phyloP scores from a whole-genome alignment of 35 echinoderm and acorn worm species.

The Amphiura filiformis region DNA sequence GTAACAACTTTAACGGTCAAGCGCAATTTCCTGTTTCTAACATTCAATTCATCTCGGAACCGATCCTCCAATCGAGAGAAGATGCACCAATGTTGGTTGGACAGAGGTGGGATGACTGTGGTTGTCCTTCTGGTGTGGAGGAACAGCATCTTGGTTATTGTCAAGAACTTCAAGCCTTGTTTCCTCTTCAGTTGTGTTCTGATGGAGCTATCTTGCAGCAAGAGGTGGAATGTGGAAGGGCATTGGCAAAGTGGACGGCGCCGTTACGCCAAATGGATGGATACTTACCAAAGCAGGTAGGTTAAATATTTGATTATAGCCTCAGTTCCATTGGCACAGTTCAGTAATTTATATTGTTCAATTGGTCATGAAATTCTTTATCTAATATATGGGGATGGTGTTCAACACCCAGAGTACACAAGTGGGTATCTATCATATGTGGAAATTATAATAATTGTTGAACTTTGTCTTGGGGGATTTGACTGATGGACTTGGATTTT shows the following conservation, averaged over 20 bases:
- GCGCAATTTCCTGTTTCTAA: not conserved
- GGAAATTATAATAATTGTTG: too few relatives aligned
- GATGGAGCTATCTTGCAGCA: not conserved
- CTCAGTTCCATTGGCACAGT: too few relatives aligned
- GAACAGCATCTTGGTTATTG: slow-evolving; percentile 23
- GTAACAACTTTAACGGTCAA: too few relatives aligned
- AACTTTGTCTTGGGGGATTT: too few relatives aligned
- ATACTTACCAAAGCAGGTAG: slow-evolving; percentile 15
- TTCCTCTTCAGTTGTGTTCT: not conserved
- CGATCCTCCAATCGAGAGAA: not conserved
- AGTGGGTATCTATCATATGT: too few relatives aligned
- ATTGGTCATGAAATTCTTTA: too few relatives aligned
- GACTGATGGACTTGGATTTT: too few relatives aligned
- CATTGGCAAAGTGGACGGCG: slow-evolving; percentile 12
- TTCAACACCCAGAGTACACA: too few relatives aligned
- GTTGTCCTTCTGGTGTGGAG: not conserved
- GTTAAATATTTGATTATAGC: not conserved
- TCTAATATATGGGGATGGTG: too few relatives aligned
- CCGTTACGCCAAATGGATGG: slow-evolving; percentile 1
- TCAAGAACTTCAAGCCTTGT: slow-evolving; percentile 31
- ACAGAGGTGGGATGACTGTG: not conserved
- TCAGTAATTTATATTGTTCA: too few relatives aligned
- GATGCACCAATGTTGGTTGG: not conserved
- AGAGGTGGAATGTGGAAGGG: slow-evolving; percentile 13
- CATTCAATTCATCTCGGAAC: not conserved